A percentile compares a stretch with the other conserved stretches of the same genome.
These are phyloP conservation scores for Rhagophthalmus giganteus DNA, from an alignment of 2,888 invertebrate genomes.

Conservation along the genomic window DNA sequence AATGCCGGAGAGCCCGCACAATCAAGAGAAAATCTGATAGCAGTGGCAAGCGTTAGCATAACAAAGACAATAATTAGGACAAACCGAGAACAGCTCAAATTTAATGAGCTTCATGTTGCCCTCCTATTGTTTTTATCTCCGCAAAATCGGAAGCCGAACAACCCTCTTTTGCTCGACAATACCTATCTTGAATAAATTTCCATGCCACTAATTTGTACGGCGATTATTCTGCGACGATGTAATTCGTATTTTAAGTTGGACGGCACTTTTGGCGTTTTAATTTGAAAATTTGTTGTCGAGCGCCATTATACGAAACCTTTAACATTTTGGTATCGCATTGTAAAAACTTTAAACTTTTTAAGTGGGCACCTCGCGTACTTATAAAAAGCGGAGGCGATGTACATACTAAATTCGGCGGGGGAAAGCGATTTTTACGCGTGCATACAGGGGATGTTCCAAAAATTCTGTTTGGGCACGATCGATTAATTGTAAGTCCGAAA, in stretches of 20 bases:
- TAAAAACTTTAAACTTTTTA: too few relatives aligned
- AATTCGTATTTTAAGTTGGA: background rate
- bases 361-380: too few relatives aligned
- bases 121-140: constrained; percentile 17
- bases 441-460: too few relatives aligned
- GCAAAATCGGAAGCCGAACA: constrained; percentile 16
- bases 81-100: constrained; percentile 22
- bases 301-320: too few relatives aligned
- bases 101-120: constrained; percentile 20
- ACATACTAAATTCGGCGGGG: too few relatives aligned
- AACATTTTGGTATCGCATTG: too few relatives aligned
- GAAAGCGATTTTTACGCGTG: too few relatives aligned
- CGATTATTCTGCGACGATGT: constrained; percentile 2
- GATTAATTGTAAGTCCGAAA: too few relatives aligned
- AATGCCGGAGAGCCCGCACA: constrained; percentile 7
- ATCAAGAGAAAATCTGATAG: constrained; percentile 20
- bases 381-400: too few relatives aligned
- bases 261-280: background rate
- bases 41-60: constrained; percentile 19
- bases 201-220: constrained; percentile 14
- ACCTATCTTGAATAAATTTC: constrained; percentile 17
- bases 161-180: constrained; percentile 10
- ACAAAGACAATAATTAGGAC: constrained; percentile 22
- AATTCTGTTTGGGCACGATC: too few relatives aligned
- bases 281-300: background rate